phyloP scores from a whole-genome alignment of 2,113 vertebrate genomes.

The Seriola dumerili region DNA sequence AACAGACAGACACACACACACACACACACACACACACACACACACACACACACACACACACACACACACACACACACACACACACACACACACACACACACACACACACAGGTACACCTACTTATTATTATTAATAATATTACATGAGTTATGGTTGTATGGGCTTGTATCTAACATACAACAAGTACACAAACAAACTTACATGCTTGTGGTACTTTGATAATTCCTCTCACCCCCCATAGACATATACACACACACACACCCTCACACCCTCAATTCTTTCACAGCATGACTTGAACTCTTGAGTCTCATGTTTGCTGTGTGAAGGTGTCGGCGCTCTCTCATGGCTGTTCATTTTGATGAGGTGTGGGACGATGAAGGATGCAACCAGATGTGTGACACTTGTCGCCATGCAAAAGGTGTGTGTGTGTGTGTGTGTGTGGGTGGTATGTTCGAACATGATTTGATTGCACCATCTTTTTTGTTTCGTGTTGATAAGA shows the following conservation, averaged over 20 bases:
- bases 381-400: slow-evolving; percentile 95
- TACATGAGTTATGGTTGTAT: no score
- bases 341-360: slow-evolving; percentile 96
- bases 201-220: no score
- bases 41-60: neutral
- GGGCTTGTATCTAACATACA: no score
- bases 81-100: no score
- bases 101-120: no score
- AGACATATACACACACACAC: neutral
- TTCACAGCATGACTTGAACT: neutral
- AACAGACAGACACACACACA: slow-evolving; percentile 6
- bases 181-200: no score
- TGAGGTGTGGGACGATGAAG: slow-evolving; percentile 93
- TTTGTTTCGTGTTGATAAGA: neutral
- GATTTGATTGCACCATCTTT: neutral
- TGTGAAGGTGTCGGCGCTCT: slow-evolving; percentile 92
- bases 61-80: neutral
- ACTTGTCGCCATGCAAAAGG: slow-evolving; percentile 87
- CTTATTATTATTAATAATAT: no score
- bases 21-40: neutral
- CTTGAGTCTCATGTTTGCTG: slow-evolving; percentile 26
- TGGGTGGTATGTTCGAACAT: no score
- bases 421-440: slow-evolving; percentile 84
- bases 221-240: no score
- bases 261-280: no score